Base-by-base conservation (phyloP, 2,888 invertebrate genomes). In the Melanostoma mellinum region DNA sequence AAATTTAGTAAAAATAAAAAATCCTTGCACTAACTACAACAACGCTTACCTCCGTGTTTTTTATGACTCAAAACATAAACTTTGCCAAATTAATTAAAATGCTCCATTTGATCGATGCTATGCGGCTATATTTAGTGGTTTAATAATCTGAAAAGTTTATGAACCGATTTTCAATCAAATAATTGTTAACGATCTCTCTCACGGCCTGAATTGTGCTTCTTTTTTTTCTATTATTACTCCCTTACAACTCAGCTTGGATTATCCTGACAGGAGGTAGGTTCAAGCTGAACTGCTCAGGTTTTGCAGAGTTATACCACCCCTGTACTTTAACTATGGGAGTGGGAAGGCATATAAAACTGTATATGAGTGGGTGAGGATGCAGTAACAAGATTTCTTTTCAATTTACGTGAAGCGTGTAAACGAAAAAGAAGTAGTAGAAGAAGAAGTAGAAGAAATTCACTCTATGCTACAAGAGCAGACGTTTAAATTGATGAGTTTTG, bases 121-220 rank as follows among this genome's bases (percentile, higher is more conserved):
- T 77, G 56, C 46, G n/a, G 9, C 56, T 55, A 36, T 48, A 20
- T 60, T 20, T 20, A 20, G 20, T 46, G 56, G 71, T 55, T 60
- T 60, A 69, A 69, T 71, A 71, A 71, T 63, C 69, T 56, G 55
- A 71, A 77, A 77, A 72, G 65, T 72, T 65, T 71, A 46, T 77
- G 44, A 65, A 65, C 52, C 52, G 56, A 65, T 72, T 65, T 65
- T 65, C 71, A 72, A 77, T 77, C 38, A 65, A 77, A 65, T 77
- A 71, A 77, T 65, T 58, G 50, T 42, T 77, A 52, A 65, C 77
- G 63, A 71, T 48, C 8, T 10, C 8, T 52, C n/a, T 67, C 52
- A 32, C 8, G 32, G 52, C 53, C 35, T 36, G 53, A 53, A 36
- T 53, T 32, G 8, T 52, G 20, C 10, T 46, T 10, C 10, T 40